Conservation (phyloP, 2,113 vertebrate genomes). For the Dromas ardeola region DNA sequence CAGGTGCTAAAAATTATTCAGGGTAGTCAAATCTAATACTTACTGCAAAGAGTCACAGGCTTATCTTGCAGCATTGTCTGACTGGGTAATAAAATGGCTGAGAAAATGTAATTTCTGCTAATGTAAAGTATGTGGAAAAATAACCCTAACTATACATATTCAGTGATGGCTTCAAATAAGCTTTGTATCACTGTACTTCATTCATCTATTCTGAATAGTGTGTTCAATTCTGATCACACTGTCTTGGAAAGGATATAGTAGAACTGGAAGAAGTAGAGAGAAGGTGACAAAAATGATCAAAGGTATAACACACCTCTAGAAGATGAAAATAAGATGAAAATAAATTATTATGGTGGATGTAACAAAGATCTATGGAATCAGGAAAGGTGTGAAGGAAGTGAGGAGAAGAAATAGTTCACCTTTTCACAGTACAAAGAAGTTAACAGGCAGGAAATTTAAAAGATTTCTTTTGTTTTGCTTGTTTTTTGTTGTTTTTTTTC, state of each 20-base stretch:
- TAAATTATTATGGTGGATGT: neutral
- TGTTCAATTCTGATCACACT: neutral
- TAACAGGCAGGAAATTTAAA: neutral
- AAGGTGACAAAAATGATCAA: neutral
- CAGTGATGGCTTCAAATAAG: neutral
- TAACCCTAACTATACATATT: neutral
- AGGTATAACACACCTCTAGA: neutral
- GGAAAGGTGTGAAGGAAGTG: neutral
- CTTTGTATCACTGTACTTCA: neutral
- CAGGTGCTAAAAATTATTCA: neutral
- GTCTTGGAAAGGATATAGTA: neutral
- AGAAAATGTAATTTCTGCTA: conserved; percentile 16
- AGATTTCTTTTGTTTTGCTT: fast-evolving
- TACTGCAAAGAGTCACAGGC: neutral
- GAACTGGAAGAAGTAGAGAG: neutral
- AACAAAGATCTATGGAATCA: neutral
- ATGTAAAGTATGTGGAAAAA: neutral
- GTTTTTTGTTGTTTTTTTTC: neutral
- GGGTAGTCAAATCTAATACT: neutral
- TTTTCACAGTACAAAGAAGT: neutral
- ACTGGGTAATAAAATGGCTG: neutral
- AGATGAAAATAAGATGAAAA: conserved; percentile 24
- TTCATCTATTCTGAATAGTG: neutral
- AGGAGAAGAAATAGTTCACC: neutral
- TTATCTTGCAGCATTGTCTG: neutral